Evolutionary conservation across 64 coral and sea anemone species (phyloP).

Genomic region (Montipora efflorescens): DNA sequence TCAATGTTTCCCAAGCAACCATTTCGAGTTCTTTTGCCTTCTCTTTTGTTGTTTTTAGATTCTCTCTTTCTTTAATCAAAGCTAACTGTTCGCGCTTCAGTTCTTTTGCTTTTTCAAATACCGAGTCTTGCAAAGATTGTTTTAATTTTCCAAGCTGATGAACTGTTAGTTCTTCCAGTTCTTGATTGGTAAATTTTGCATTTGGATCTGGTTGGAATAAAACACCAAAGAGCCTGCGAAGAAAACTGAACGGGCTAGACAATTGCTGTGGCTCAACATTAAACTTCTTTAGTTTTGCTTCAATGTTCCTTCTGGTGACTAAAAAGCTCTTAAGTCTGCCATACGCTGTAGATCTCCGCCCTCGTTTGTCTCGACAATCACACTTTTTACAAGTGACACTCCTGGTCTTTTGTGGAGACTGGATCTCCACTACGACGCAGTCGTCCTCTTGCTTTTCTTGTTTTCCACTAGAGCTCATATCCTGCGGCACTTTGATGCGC

Average conservation of each 20-base stretch:
- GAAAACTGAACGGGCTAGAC: background rate
- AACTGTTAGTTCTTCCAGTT: slow-evolving; percentile 15
- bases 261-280: background rate
- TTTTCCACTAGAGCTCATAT: background rate
- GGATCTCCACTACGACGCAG: slow-evolving; percentile 8
- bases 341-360: background rate
- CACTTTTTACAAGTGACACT: slow-evolving; percentile 24
- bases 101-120: slow-evolving; percentile 11
- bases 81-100: background rate
- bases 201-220: slow-evolving; percentile 6
- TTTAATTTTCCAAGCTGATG: slow-evolving; percentile 5
- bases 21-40: slow-evolving; percentile 25
- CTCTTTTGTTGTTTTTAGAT: background rate
- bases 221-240: slow-evolving; percentile 11
- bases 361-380: background rate
- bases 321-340: slow-evolving; percentile 7
- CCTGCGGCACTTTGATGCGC: background rate
- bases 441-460: background rate
- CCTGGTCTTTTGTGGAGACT: background rate
- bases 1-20: slow-evolving; percentile 8
- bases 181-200: background rate
- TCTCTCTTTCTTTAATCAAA: background rate
- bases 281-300: slow-evolving; percentile 24
- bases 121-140: background rate
- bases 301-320: background rate